Evolutionary conservation across 2,113 vertebrate species (phyloP).

Genomic region (Micronycteris hirsuta): DNA sequence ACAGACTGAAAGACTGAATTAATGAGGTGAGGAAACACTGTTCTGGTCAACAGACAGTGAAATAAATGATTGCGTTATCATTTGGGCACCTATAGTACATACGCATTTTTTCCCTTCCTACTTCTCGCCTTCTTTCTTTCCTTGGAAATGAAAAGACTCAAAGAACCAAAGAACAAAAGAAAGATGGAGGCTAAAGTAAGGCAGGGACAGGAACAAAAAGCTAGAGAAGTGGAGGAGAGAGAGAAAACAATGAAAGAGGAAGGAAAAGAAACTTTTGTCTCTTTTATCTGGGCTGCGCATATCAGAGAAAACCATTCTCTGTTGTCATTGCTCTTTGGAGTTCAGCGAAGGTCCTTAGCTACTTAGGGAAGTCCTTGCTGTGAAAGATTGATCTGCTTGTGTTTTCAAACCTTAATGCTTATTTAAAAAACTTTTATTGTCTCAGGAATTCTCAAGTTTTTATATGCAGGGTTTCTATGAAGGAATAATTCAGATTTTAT

Average conservation of each 20-base stretch:
- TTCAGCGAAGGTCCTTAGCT: not conserved
- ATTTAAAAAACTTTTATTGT: not conserved
- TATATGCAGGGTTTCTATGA: not conserved
- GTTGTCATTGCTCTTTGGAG: not conserved
- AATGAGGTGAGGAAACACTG: not conserved
- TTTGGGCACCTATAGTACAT: accelerated
- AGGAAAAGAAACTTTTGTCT: not conserved
- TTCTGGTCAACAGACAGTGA: not conserved
- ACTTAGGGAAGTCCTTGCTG: not conserved
- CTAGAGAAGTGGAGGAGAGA: not conserved
- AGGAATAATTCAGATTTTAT: not conserved
- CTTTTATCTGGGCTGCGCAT: not conserved
- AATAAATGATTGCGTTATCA: not conserved
- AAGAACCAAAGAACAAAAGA: not conserved
- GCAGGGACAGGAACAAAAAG: not conserved
- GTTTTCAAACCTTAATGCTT: not conserved
- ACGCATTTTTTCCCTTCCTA: not conserved
- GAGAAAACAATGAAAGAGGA: not conserved
- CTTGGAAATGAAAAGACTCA: not conserved
- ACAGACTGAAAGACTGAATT: not conserved
- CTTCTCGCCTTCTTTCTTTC: not conserved
- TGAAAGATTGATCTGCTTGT: not conserved
- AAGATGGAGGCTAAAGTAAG: not conserved
- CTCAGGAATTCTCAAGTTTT: not conserved
- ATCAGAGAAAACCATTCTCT: not conserved